These are phyloP conservation scores for Anhinga anhinga DNA, from an alignment of 2,113 vertebrate genomes.

Conservation along the genomic window DNA sequence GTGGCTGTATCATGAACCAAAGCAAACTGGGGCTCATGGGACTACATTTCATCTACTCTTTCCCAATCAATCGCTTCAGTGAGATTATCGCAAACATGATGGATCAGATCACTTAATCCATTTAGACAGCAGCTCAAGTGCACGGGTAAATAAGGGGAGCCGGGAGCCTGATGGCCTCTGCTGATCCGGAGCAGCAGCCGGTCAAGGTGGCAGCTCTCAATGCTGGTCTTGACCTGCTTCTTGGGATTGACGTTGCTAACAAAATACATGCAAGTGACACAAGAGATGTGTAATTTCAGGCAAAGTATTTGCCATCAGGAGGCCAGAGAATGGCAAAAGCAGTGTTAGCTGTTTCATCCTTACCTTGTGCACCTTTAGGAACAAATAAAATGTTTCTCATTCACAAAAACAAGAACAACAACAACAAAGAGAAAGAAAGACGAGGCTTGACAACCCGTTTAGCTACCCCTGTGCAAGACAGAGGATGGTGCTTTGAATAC, in stretches of 20 bases:
- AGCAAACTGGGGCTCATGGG: background rate
- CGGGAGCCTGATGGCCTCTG: background rate
- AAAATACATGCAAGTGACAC: background rate
- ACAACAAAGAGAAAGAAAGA: background rate
- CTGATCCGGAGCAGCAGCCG: background rate
- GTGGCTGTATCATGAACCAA: background rate
- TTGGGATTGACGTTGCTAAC: background rate
- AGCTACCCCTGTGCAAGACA: background rate
- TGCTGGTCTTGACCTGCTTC: background rate
- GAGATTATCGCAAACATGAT: conserved; percentile 38
- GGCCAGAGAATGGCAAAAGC: background rate
- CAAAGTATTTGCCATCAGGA: background rate
- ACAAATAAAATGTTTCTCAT: background rate
- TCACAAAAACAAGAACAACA: background rate
- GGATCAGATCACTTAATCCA: conserved; percentile 35
- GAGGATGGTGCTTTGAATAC: background rate
- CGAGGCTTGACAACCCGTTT: background rate
- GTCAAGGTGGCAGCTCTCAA: background rate
- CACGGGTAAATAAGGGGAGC: background rate
- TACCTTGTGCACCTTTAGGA: background rate
- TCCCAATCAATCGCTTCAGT: conserved; percentile 29
- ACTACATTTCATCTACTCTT: background rate
- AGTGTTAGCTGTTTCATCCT: background rate
- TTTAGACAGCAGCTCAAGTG: background rate
- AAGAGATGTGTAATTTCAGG: background rate